A percentile compares a stretch with the other conserved stretches of the same genome.
These are phyloP conservation scores for Cyprinodon diabolis DNA, from an alignment of 2,797 vertebrate genomes.

Conservation along the genomic window DNA sequence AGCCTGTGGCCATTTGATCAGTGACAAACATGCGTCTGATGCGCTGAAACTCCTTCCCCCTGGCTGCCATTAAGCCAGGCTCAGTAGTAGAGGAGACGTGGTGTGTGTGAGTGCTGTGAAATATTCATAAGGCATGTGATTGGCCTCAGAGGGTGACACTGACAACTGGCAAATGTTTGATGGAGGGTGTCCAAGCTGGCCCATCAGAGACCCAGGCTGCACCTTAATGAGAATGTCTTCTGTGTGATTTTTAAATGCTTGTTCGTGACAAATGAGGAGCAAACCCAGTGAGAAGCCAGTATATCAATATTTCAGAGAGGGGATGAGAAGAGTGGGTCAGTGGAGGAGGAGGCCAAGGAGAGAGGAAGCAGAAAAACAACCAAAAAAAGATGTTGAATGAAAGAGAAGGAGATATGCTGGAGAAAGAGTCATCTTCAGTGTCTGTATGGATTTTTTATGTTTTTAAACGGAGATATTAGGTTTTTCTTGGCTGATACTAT, in stretches of 20 bases:
- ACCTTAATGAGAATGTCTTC: constrained; percentile 36
- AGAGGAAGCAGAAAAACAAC: constrained; percentile 23
- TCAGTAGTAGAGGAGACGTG: constrained; percentile 53
- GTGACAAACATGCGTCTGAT: constrained; percentile 47
- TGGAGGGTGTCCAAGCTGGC: constrained; percentile 38
- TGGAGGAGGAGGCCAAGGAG: constrained; percentile 63
- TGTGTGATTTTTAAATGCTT: constrained; percentile 33
- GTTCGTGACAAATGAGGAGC: constrained; percentile 47
- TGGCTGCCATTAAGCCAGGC: constrained; percentile 51
- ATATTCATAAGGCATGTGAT: constrained; percentile 69
- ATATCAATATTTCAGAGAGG: constrained; percentile 74
- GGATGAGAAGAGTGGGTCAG: constrained; percentile 68
- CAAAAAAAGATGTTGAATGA: constrained; percentile 25
- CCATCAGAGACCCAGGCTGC: constrained; percentile 20
- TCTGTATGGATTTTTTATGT: background rate
- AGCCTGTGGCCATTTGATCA: constrained; percentile 61
- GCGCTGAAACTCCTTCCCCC: constrained; percentile 32
- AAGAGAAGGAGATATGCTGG: constrained; percentile 30
- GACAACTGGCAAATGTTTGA: constrained; percentile 44
- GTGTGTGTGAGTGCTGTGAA: constrained; percentile 52
- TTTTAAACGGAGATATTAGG: background rate
- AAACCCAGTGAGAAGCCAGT: constrained; percentile 47
- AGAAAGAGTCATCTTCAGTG: constrained; percentile 26
- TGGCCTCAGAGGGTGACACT: constrained; percentile 20
- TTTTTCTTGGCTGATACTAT: background rate